Evolutionary conservation across 2,113 vertebrate genomes (phyloP).

Genomic region (Engraulis encrasicolus): DNA sequence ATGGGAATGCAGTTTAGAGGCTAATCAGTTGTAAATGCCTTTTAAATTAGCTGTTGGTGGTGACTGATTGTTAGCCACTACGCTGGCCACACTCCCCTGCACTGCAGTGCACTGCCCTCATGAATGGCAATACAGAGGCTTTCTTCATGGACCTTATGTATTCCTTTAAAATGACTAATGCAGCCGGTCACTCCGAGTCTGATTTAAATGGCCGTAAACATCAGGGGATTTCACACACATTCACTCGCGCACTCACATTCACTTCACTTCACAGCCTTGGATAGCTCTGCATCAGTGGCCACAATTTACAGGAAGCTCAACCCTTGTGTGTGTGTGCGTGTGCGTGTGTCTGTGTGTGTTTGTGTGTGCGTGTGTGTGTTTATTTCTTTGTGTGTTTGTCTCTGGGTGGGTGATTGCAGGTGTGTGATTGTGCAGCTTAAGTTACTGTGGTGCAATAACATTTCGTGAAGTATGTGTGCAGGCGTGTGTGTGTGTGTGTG

Average conservation of each 20-base stretch:
- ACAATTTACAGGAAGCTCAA: not conserved
- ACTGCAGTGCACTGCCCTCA: not conserved
- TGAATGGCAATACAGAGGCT: not conserved
- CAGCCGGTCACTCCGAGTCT: not conserved
- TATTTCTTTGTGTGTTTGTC: not conserved
- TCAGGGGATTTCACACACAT: not conserved
- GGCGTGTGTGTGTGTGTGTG: too few species aligned
- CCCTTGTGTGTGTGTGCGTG: not conserved
- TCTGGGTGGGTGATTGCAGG: too few species aligned
- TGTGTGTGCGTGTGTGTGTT: not conserved
- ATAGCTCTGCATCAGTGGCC: slow-evolving; percentile 4
- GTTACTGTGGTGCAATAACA: not conserved
- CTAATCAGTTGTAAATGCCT: slow-evolving; percentile 15
- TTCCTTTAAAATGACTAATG: slow-evolving; percentile 22
- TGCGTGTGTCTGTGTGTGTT: not conserved
- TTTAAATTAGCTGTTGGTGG: slow-evolving; percentile 3
- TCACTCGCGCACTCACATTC: too few species aligned
- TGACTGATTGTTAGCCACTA: not conserved
- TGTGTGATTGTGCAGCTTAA: slow-evolving; percentile 4
- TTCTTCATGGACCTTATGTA: not conserved
- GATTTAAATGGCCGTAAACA: slow-evolving; percentile 18
- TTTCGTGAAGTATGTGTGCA: too few species aligned
- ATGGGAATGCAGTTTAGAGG: slow-evolving; percentile 1
- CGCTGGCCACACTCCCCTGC: not conserved
- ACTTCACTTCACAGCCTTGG: not conserved